Evolutionary conservation across 2,113 vertebrate genomes (phyloP), one percentile per base, ranked within the genome.

Genomic region (Otis tarda): DNA sequence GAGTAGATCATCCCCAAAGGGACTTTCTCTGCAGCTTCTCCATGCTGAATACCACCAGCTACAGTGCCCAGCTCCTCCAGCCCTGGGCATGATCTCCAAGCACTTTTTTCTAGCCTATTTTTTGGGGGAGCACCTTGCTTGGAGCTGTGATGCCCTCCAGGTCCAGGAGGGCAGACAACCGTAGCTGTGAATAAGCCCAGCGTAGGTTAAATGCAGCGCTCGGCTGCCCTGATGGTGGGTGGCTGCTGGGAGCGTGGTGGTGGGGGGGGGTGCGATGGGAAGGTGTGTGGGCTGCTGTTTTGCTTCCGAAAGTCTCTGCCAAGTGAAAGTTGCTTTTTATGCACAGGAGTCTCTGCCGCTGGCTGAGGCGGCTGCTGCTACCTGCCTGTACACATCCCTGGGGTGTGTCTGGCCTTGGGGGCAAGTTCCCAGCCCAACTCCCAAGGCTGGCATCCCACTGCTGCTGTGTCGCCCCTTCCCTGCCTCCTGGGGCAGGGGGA

Each of bases 401-500:
- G 69, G 87, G 88, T 90, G 86, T 56, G 84, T 22, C 63, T 8
- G 2, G 11, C 78, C 6, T 7, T 1, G 3, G 20, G 13, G 20
- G 17, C 31, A 68, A 28, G 37, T 91, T 95, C 91, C 75, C 67
- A 94, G 70, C 20, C 17, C 2, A 4, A 7, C 35, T 70, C 63
- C 50, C 57, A 79, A 59, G 19, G 16, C 56, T 64, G 33, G 37
- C 35, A 20, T 20, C 27, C n/a, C 2, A 1, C 59, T 64, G 59
- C 24, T 5, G 0, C 52, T 53, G 52, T 27, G 25, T 78, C 37
- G 16, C 13, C 14, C 5, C 2, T 41, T 33, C 25, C 35, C 22
- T 68, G 41, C 25, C 5, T 49, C 10, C 35, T 9, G 0, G 0
- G 41, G 24, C 9, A 24, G 27, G 6, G 28, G 30, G 14, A n/a